Evolutionary conservation across 1,140 invertebrate genomes (phyloP), one percentile per base, ranked within the genome.

Genomic region (Lordiphosa collinella): DNA sequence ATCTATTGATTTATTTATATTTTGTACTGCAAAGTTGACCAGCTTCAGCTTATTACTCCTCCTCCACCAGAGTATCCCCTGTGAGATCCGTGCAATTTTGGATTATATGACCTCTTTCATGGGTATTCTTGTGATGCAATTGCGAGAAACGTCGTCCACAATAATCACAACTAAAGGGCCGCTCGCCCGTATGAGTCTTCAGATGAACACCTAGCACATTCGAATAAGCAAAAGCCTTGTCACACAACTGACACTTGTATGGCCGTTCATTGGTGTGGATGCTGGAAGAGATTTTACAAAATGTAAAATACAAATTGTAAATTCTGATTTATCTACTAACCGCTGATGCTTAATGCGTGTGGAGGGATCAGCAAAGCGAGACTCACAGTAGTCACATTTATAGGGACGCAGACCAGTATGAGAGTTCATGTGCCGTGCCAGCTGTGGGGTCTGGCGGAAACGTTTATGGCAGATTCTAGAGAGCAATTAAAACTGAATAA

Each of bases 351-450:
- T 92, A 62, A 91, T 91, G 22, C 91, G 87, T 5, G 90, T 91
- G 38, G 91, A 91, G 51, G 91, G 91, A 88, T 92, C 91, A 0
- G 93, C 93, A 87, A 95, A 95, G 18, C 92, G 89, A 14, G 93
- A 90, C 50, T 93, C 90, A 87, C 94, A 95, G 11, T 94, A 90
- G 49, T 92, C 91, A 71, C 94, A 95, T 76, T 93, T 92, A 88
- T 94, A 95, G 0, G 94, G 94, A 43, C 87, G 65, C 34, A 88
- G 82, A 1, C 87, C 87, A 0, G 86, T 88, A 22, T 88, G 86
- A 1, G 82, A 87, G 32, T 87, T 88, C 87, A 88, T 89, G 40
- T 89, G 87, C 0, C 87, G 60, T 6, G 86, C 73, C 52, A 89
- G 48, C 56, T 87, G 72, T 29, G 88, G 79, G 12, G 72, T 86